Evolutionary conservation across 2,797 vertebrate species (phyloP).

Genomic region (Leptodactylus fallax): DNA sequence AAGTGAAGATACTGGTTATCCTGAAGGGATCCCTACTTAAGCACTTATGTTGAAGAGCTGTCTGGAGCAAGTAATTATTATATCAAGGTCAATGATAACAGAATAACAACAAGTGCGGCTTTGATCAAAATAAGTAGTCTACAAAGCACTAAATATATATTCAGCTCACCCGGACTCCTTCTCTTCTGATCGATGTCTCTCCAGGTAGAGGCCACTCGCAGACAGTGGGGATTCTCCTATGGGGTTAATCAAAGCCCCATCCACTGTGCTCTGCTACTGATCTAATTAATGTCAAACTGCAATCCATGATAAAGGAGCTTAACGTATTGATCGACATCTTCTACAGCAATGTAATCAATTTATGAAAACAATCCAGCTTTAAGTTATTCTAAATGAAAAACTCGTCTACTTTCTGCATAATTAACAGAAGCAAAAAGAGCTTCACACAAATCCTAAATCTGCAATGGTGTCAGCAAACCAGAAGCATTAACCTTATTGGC

Average conservation of each 20-base stretch:
- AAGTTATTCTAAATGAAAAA: slow-evolving; percentile 52
- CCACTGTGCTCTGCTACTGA: background rate
- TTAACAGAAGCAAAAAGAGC: slow-evolving; percentile 41
- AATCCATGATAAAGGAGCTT: slow-evolving; percentile 57
- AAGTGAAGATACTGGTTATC: background rate
- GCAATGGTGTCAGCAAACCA: slow-evolving; percentile 34
- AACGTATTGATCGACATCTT: slow-evolving; percentile 58
- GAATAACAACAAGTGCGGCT: background rate
- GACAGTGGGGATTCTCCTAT: slow-evolving; percentile 3
- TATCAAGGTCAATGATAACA: slow-evolving; percentile 22
- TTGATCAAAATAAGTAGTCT: slow-evolving; percentile 37
- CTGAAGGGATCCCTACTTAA: background rate
- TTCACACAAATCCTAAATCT: slow-evolving; percentile 36
- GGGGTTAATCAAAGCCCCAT: slow-evolving; percentile 41
- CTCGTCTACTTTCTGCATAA: slow-evolving; percentile 42
- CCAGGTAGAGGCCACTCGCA: background rate
- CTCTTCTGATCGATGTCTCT: slow-evolving; percentile 6
- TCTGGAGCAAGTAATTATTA: slow-evolving; percentile 27
- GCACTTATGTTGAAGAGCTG: background rate
- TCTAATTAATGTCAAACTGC: slow-evolving; percentile 51
- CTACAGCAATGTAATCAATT: slow-evolving; percentile 58
- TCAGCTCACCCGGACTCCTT: background rate
- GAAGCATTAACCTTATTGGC: slow-evolving; percentile 38
- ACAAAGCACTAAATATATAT: slow-evolving; percentile 19
- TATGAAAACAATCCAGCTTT: slow-evolving; percentile 55